A percentile compares a stretch with the other conserved stretches of the same genome.
Conservation (phyloP, 2,888 invertebrate species). For the Sphaerophoria rueppellii region DNA sequence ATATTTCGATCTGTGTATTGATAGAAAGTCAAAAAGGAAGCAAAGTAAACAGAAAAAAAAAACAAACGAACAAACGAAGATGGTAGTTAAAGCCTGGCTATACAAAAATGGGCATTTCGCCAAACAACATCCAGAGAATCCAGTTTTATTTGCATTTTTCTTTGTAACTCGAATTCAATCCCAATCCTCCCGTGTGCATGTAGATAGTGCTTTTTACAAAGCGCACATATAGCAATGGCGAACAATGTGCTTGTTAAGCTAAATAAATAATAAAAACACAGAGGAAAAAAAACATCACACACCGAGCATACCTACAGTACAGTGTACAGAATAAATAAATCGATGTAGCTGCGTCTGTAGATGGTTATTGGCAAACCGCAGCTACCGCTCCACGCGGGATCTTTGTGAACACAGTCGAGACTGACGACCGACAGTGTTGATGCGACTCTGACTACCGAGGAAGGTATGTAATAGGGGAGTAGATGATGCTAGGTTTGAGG, state of each 20-base stretch:
- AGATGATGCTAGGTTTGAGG: constrained; percentile 49
- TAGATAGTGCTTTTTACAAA: constrained; percentile 53
- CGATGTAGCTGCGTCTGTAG: constrained; percentile 44
- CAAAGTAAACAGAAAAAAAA: constrained; percentile 19
- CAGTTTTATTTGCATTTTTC: constrained; percentile 73
- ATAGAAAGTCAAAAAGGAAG: constrained; percentile 42
- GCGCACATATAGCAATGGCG: constrained; percentile 67
- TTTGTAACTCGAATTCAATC: constrained; percentile 50
- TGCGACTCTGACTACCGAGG: neutral
- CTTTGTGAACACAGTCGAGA: constrained; percentile 29
- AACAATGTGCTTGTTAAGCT: constrained; percentile 71
- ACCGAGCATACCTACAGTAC: neutral
- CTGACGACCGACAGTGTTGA: neutral
- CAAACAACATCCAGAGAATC: constrained; percentile 40
- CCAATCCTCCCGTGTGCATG: constrained; percentile 26
- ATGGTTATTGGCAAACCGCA: constrained; percentile 47
- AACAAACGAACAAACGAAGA: constrained; percentile 34
- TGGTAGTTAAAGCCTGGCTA: constrained; percentile 60
- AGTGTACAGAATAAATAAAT: constrained; percentile 54
- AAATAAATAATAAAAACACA: constrained; percentile 67
- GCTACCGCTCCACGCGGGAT: constrained; percentile 56
- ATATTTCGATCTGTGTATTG: constrained; percentile 58
- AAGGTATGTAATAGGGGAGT: neutral
- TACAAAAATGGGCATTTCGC: constrained; percentile 71
- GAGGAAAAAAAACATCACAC: constrained; percentile 15